phyloP scores from a whole-genome alignment of 2,113 vertebrate species.

The Erpornis zantholeuca region DNA sequence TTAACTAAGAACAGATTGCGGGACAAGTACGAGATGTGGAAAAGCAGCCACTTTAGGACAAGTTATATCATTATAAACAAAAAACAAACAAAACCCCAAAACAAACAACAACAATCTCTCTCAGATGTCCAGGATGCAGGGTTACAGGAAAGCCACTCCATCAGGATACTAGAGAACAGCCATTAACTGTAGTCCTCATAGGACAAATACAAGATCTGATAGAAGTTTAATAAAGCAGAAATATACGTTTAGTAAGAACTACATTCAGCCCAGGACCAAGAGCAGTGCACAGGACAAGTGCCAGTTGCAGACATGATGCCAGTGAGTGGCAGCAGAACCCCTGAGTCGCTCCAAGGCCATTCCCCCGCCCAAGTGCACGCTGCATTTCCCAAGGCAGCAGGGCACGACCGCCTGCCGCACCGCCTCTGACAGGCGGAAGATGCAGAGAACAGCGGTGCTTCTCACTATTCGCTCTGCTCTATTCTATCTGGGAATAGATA shows the following conservation, averaged over 20 bases:
- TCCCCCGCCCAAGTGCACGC: no score
- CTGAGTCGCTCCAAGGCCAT: rapidly evolving
- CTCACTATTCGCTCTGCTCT: rapidly evolving
- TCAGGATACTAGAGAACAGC: not conserved
- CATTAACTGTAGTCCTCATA: not conserved
- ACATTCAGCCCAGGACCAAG: not conserved
- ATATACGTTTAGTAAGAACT: rapidly evolving
- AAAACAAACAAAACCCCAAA: not conserved
- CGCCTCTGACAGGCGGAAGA: not conserved
- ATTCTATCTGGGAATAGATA: rapidly evolving
- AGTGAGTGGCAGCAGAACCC: rapidly evolving
- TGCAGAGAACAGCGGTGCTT: rapidly evolving
- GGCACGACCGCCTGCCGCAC: not conserved
- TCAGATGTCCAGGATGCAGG: not conserved
- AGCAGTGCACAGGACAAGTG: rapidly evolving
- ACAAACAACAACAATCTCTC: not conserved
- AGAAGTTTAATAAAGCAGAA: not conserved
- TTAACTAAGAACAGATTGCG: not conserved
- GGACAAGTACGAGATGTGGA: not conserved
- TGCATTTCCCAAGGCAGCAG: not conserved
- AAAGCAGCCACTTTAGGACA: not conserved
- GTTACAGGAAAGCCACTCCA: not conserved
- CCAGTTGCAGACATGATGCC: rapidly evolving
- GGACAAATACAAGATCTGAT: not conserved
- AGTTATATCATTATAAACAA: not conserved